These are phyloP conservation scores for Eilema caniola DNA, from an alignment of 2,888 invertebrate species.

Conservation along the genomic window DNA sequence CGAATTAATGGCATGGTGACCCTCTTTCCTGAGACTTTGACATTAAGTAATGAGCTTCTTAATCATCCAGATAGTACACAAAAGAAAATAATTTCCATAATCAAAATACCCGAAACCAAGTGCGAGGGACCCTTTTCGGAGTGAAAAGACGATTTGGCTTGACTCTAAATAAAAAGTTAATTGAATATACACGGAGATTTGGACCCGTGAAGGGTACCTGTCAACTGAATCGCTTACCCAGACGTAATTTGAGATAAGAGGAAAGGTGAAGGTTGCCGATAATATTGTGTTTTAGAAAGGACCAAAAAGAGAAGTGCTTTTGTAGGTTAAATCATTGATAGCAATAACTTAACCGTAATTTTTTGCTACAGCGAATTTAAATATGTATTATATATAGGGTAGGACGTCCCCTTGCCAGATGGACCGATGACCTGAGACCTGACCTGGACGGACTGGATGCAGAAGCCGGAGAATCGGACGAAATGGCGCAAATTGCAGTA, in stretches of 20 bases:
- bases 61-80: no score
- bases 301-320: neutral
- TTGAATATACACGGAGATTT: conserved; percentile 43
- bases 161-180: conserved; percentile 36
- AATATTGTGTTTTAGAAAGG: neutral
- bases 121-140: conserved; percentile 15
- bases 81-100: conserved; percentile 6
- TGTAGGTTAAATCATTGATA: neutral
- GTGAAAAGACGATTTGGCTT: conserved; percentile 17
- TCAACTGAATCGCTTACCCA: conserved; percentile 2
- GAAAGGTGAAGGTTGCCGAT: neutral
- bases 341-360: neutral
- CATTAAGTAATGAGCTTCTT: no score
- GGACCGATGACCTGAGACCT: no score
- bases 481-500: no score
- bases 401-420: no score
- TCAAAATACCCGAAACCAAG: conserved; percentile 2
- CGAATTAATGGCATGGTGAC: no score
- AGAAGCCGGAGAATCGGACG: no score
- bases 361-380: neutral
- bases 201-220: conserved; percentile 23
- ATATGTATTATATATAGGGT: no score
- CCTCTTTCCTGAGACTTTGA: no score
- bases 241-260: conserved; percentile 12
- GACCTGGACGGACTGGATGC: no score